phyloP scores from a whole-genome alignment of 2,797 vertebrate species.

The Paguma larvata region DNA sequence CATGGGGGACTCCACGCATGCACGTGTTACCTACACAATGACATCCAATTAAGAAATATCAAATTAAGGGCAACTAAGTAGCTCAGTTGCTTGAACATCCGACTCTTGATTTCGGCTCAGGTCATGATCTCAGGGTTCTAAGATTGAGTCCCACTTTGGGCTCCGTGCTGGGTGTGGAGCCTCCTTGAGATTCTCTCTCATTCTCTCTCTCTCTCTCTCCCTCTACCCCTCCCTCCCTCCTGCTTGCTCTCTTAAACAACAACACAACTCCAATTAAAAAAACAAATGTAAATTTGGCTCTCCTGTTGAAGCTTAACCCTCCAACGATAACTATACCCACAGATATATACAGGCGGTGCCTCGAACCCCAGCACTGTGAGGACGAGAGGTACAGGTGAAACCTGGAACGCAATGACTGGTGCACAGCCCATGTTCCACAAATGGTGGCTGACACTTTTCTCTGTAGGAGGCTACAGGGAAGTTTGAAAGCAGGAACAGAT shows the following conservation, averaged over 20 bases:
- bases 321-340: background rate
- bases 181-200: too few species aligned
- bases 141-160: too few species aligned
- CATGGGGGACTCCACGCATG: background rate
- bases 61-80: too few species aligned
- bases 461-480: background rate
- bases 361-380: background rate
- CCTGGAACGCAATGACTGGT: rapidly evolving
- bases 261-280: background rate
- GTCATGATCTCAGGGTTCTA: too few species aligned
- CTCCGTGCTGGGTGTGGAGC: too few species aligned
- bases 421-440: rapidly evolving
- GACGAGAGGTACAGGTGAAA: too few species aligned
- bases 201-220: too few species aligned
- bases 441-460: background rate
- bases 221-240: too few species aligned
- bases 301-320: background rate
- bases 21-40: background rate
- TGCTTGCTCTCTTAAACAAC: too few species aligned
- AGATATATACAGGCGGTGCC: rapidly evolving
- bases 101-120: too few species aligned
- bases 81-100: too few species aligned
- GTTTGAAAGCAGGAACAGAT: background rate
- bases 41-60: background rate
- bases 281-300: background rate